A percentile compares a stretch with the other conserved stretches of the same genome.
phyloP scores from a whole-genome alignment of 2,113 vertebrate genomes.

The Limanda limanda region DNA sequence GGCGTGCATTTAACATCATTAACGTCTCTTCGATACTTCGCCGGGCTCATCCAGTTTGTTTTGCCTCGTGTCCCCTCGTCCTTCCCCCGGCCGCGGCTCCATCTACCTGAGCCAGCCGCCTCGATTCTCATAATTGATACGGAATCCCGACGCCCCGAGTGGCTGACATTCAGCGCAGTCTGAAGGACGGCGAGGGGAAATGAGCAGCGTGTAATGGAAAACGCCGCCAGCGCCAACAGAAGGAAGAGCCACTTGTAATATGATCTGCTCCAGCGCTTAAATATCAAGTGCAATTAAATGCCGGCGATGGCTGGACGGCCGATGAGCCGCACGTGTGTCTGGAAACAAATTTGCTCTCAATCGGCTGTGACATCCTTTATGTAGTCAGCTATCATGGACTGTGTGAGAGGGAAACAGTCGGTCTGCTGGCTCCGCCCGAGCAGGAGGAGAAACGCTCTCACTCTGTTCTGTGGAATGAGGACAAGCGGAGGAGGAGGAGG shows the following conservation, averaged over 20 bases:
- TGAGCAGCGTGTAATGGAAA: slow-evolving; percentile 69
- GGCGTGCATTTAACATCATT: too few relatives aligned
- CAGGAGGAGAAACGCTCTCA: background rate
- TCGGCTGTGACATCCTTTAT: slow-evolving; percentile 40
- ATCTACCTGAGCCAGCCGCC: slow-evolving; percentile 58
- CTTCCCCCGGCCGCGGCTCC: slow-evolving; percentile 44
- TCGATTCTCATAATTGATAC: slow-evolving; percentile 86
- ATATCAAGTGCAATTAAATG: slow-evolving; percentile 80
- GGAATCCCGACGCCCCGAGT: slow-evolving; percentile 75
- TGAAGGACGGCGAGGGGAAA: slow-evolving; percentile 81
- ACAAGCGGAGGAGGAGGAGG: slow-evolving; percentile 18
- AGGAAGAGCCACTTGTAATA: slow-evolving; percentile 68
- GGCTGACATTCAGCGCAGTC: slow-evolving; percentile 84
- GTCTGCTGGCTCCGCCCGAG: background rate
- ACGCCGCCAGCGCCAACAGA: slow-evolving; percentile 64
- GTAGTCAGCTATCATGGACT: slow-evolving; percentile 46
- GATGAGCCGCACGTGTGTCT: slow-evolving; percentile 37
- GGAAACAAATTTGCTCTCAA: slow-evolving; percentile 52
- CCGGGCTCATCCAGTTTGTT: slow-evolving; percentile 18
- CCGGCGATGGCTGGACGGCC: slow-evolving; percentile 38
- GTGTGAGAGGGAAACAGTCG: slow-evolving; percentile 7
- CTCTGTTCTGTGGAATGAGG: slow-evolving; percentile 19
- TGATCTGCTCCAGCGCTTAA: slow-evolving; percentile 68
- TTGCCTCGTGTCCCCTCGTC: slow-evolving; percentile 47
- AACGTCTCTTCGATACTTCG: background rate